A percentile compares a stretch with the other conserved stretches of the same genome.
phyloP scores from a whole-genome alignment of 2,113 vertebrate species.

The Phalacrocorax pelagicus region DNA sequence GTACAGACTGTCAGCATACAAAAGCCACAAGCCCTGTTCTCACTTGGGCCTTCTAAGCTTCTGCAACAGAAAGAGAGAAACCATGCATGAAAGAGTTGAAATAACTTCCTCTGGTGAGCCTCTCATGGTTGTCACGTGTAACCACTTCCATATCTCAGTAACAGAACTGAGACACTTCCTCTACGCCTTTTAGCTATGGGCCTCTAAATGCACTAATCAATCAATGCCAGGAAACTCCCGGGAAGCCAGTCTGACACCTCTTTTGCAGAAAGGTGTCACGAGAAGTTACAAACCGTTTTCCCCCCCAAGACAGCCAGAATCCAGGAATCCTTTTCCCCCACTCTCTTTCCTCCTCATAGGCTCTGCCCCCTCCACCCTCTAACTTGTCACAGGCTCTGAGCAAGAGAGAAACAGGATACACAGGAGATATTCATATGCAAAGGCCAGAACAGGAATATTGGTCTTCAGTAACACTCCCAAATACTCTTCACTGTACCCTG shows the following conservation, averaged over 20 bases:
- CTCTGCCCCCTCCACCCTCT: not conserved
- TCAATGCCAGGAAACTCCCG: not conserved
- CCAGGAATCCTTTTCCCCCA: not conserved
- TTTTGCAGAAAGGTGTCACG: not conserved
- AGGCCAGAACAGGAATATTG: not conserved
- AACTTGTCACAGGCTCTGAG: not conserved
- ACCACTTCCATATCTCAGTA: not conserved
- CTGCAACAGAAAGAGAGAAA: constrained; percentile 10
- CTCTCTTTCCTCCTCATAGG: not conserved
- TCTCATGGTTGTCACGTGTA: not conserved
- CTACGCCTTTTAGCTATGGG: not conserved
- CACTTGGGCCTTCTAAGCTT: not conserved
- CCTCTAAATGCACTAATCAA: not conserved
- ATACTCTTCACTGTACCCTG: not conserved
- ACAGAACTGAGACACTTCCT: not conserved
- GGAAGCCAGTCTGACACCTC: not conserved
- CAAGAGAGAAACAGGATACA: not conserved
- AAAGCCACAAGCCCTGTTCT: not conserved
- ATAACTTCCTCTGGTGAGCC: not conserved
- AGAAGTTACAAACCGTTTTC: not conserved
- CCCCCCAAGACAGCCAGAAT: not conserved
- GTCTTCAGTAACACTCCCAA: not conserved
- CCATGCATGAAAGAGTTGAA: not conserved
- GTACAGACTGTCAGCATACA: not conserved
- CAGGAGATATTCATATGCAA: not conserved